Conservation (phyloP, 1,140 invertebrate species). For the Brachionus sp. region DNA sequence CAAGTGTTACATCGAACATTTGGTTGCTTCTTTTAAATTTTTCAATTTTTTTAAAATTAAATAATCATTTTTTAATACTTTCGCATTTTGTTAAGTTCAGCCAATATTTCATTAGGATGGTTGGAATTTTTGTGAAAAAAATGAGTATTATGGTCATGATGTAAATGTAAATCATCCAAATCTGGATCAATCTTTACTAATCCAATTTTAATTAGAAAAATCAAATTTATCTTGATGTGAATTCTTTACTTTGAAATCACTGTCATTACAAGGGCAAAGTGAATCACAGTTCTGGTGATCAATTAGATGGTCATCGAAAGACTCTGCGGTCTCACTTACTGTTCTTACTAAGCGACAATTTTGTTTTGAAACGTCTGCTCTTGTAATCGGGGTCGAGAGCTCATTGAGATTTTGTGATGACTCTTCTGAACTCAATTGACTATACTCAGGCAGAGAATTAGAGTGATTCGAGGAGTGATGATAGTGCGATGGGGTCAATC, state of each 20-base stretch:
- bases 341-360: background rate
- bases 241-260: background rate
- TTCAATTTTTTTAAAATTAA: background rate
- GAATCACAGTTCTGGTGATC: background rate
- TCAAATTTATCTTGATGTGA: background rate
- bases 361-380: background rate
- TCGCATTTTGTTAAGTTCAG: constrained; percentile 4
- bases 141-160: constrained; percentile 39
- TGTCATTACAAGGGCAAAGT: background rate
- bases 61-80: background rate
- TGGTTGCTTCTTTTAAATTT: constrained; percentile 11
- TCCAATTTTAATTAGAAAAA: background rate
- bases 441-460: background rate
- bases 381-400: background rate
- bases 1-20: constrained; percentile 47
- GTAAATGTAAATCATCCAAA: constrained; percentile 19
- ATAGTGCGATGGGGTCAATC: background rate
- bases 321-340: background rate
- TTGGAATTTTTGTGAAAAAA: constrained; percentile 10
- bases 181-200: constrained; percentile 29
- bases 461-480: background rate
- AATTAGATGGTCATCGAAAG: background rate
- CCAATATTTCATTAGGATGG: background rate
- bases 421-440: background rate
- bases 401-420: background rate